phyloP scores from a whole-genome alignment of 2,797 vertebrate species.

The Hypotaenidia okinawae region DNA sequence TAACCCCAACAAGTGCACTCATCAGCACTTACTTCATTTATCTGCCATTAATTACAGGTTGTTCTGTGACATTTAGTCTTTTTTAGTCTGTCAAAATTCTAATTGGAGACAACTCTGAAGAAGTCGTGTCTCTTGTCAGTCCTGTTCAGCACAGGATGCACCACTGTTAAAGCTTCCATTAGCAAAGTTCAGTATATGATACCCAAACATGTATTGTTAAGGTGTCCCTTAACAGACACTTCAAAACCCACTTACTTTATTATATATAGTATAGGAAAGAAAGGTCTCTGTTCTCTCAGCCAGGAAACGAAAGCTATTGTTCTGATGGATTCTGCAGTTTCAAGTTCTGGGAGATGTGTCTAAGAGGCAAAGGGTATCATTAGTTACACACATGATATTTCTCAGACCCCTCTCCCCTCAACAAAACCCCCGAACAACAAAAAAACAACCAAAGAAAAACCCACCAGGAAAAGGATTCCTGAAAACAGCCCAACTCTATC shows the following conservation, averaged over 20 bases:
- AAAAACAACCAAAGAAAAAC: no score
- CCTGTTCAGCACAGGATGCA: neutral
- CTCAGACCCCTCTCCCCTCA: neutral
- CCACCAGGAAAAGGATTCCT: neutral
- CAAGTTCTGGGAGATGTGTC: conserved; percentile 92
- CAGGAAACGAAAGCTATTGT: conserved; percentile 88
- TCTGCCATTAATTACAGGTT: neutral
- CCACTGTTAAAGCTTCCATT: neutral
- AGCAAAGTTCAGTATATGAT: neutral
- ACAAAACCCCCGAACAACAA: no score
- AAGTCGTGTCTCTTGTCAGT: neutral
- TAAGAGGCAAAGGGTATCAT: conserved; percentile 64
- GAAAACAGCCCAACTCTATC: neutral
- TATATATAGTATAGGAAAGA: conserved; percentile 89
- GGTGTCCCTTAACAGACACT: neutral
- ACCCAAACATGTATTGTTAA: neutral
- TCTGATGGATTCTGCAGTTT: conserved; percentile 91
- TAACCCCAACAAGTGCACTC: neutral
- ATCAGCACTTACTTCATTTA: neutral
- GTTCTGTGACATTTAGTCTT: neutral
- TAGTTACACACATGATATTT: neutral
- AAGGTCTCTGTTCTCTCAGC: conserved; percentile 94
- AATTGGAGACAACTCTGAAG: neutral
- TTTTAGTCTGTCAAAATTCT: neutral
- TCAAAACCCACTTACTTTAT: conserved; percentile 83